Evolutionary conservation across 2,888 invertebrate species (phyloP), one percentile per base, ranked within the genome.

Genomic region (Oscheius sp.): DNA sequence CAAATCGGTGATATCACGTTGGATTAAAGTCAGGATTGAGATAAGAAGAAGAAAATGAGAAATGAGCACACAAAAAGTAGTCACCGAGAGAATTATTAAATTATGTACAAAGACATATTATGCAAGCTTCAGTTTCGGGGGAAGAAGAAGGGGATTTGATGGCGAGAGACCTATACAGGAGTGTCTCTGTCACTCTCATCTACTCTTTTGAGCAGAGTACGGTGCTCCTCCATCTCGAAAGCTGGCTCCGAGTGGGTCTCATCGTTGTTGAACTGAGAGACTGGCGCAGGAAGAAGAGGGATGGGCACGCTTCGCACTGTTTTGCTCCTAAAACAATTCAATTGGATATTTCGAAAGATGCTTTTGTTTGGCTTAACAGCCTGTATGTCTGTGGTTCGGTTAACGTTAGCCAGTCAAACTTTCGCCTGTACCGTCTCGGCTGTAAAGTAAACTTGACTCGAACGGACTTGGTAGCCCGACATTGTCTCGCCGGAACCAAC

Each of bases 131-230:
- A 42, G 42, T 42, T 42, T 7, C 3, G 7, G 42, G 42, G 42
- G 42, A 7, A 5, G 42, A 7, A 7, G 42, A 42, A 3, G 42
- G 42, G 42, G 42, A 0, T 3, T 42, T 42, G 7, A 7, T 21
- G 21, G 21, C 21, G n/a, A 10, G 60, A 35, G 60, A 60, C 3
- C 60, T 65, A 65, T 2, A 68, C 68, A 33, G 68, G 68, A 35
- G 68, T 68, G 21, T 68, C 68, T 33, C 68, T 53, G n/a, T 53
- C 68, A 55, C 68, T 68, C 4, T 68, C 68, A 35, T 42, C 42
- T 7, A 42, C 42, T 42, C 0, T n/a, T 42, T 47, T 1, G 47
- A 63, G 13, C 21, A n/a, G 2, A 1, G 48, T 11, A 9, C 13
- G 63, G 32, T 13, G 48, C 21, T 63, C 63, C n/a, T 42, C 47